These are phyloP conservation scores for Semotilus atromaculatus DNA, from an alignment of 2,797 vertebrate genomes.

Conservation along the genomic window DNA sequence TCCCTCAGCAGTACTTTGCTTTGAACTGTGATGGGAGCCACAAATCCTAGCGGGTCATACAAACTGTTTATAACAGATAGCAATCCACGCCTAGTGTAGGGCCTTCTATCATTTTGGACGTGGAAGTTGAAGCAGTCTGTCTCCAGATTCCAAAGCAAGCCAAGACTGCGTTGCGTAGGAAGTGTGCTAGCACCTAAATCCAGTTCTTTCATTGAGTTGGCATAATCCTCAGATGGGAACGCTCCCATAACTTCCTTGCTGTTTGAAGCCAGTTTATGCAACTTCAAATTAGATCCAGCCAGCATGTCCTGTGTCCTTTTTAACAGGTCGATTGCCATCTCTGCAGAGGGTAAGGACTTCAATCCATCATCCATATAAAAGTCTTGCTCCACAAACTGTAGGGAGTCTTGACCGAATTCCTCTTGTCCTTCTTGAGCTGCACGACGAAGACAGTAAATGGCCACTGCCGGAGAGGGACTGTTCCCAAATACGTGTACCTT, in stretches of 20 bases:
- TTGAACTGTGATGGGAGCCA: neutral
- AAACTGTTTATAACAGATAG: neutral
- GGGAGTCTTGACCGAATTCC: neutral
- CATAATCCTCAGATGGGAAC: neutral
- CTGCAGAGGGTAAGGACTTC: neutral
- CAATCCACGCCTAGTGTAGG: neutral
- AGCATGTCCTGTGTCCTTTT: neutral
- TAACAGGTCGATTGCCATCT: neutral
- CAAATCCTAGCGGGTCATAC: slow-evolving; percentile 7
- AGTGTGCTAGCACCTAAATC: neutral
- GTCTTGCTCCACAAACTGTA: neutral
- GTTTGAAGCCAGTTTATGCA: neutral
- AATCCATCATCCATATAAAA: neutral
- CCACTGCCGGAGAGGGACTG: neutral
- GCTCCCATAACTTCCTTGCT: neutral
- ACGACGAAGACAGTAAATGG: neutral
- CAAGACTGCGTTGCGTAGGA: neutral
- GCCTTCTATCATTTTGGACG: neutral
- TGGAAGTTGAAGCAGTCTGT: neutral
- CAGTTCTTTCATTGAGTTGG: neutral
- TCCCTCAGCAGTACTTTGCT: slow-evolving; percentile 4
- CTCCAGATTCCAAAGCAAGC: neutral
- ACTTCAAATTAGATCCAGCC: neutral
- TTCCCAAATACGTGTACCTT: neutral
- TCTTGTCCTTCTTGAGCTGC: neutral